Base-by-base conservation (phyloP, 2,888 invertebrate genomes). In the Creontiades dilutus region DNA sequence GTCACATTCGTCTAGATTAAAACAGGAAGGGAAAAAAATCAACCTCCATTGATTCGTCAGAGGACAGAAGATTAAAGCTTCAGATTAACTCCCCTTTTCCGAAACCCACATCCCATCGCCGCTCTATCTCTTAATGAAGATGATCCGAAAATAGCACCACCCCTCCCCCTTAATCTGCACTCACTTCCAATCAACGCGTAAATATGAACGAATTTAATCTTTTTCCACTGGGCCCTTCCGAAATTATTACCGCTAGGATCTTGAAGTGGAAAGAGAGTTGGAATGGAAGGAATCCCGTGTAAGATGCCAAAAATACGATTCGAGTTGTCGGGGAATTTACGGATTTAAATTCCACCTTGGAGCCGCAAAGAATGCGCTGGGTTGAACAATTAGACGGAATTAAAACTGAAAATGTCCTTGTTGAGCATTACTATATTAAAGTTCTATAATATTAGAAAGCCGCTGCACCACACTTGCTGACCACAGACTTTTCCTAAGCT, bases 121-220 rank as follows among this genome's bases (percentile, higher is more conserved):
- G 57, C 57, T 57, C 57, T n/a, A 57, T n/a, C 57, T 57, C n/a
- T 57, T 57, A 57, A 57, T 57, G 57, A 57, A 57, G 57, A 57
- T 57, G 57, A 57, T n/a, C 57, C 57, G 57, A 57, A 57, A 57
- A 57, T 57, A 57, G 57, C 57, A n/a, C n/a, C n/a, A n/a, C n/a
- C n/a, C n/a, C n/a, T 37, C 57, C 5, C 57, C 57, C 57, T 57
- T 57, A 57, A 57, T 57, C 57, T 57, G 57, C 57, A 57, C 57
- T 57, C 57, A n/a, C 57, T n/a, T 57, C 19, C 16, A 57, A n/a
- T n/a, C 16, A 57, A 16, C n/a, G 57, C 14, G 57, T 57, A 57
- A 57, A 57, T 57, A 57, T 57, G n/a, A 57, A 57, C 57, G n/a
- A 57, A 57, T 57, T 57, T 57, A 16, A 11, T 57, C 57, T 57